phyloP scores from a whole-genome alignment of 2,113 vertebrate genomes.

The Papio anubis region DNA sequence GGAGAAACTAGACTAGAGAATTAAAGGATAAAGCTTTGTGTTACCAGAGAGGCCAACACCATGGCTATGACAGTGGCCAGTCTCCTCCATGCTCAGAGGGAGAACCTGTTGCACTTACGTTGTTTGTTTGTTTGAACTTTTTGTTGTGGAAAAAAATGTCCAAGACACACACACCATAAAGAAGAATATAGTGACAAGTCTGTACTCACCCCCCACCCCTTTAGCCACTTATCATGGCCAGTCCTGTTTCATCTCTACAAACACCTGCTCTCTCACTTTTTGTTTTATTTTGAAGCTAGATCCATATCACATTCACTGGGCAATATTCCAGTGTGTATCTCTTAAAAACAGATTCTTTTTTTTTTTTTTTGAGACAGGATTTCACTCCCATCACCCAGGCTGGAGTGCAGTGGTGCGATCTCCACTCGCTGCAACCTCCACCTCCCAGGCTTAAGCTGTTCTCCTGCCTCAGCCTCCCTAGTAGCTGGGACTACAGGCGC shows the following conservation, averaged over 20 bases:
- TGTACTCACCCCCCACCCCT: neutral
- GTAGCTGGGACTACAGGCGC: too few relatives aligned
- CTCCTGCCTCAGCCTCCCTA: too few relatives aligned
- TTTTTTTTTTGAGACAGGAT: neutral
- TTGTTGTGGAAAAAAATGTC: neutral
- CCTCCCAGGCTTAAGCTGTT: too few relatives aligned
- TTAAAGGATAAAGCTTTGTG: neutral
- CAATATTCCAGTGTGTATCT: neutral
- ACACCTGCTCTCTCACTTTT: neutral
- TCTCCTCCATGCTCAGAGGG: neutral
- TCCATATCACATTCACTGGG: neutral
- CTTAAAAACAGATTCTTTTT: neutral
- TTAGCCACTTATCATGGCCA: neutral
- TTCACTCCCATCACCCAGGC: too few relatives aligned
- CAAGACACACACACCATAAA: neutral
- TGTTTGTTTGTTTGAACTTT: neutral
- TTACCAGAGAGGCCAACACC: neutral
- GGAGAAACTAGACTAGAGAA: neutral
- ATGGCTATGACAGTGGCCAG: neutral
- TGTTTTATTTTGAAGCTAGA: conserved; percentile 12
- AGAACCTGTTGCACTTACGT: neutral
- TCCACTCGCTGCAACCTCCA: too few relatives aligned
- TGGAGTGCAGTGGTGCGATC: too few relatives aligned
- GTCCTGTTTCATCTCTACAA: neutral
- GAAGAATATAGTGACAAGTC: neutral